Evolutionary conservation across 2,888 invertebrate species (phyloP).

Genomic region (Cryptocheilus praepositus): DNA sequence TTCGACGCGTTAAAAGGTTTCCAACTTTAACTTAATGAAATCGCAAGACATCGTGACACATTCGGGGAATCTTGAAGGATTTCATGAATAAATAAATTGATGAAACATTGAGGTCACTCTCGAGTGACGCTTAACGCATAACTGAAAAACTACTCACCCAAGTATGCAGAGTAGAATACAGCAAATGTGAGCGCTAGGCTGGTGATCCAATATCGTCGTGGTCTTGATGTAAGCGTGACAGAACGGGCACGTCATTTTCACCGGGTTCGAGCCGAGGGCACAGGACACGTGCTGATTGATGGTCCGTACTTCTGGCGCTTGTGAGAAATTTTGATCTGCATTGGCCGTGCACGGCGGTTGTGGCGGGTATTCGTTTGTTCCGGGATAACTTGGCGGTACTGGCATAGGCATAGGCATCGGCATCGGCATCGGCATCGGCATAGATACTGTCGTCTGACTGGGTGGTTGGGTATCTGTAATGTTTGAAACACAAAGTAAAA

Average conservation of each 20-base stretch:
- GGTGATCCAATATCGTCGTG: conserved; percentile 74
- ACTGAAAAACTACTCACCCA: conserved; percentile 59
- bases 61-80: too few relatives aligned
- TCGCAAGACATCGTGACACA: too few relatives aligned
- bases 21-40: too few relatives aligned
- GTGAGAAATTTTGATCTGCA: conserved; percentile 39
- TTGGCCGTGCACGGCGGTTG: conserved; percentile 26
- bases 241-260: conserved; percentile 73
- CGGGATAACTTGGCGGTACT: conserved; percentile 31
- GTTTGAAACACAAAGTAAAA: background rate
- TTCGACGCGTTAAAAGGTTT: background rate
- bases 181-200: conserved; percentile 74
- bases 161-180: conserved; percentile 72
- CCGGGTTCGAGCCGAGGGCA: conserved; percentile 65
- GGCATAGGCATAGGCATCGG: conserved; percentile 43
- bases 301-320: conserved; percentile 59
- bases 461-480: conserved; percentile 53
- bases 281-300: conserved; percentile 64
- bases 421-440: conserved; percentile 39
- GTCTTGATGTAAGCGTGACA: conserved; percentile 75
- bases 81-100: too few relatives aligned
- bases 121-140: too few relatives aligned
- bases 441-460: conserved; percentile 48
- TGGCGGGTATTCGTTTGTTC: conserved; percentile 21
- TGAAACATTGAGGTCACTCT: too few relatives aligned